Evolutionary conservation across 2,797 vertebrate genomes (phyloP).

Genomic region (Phaenicophaeus curvirostris): DNA sequence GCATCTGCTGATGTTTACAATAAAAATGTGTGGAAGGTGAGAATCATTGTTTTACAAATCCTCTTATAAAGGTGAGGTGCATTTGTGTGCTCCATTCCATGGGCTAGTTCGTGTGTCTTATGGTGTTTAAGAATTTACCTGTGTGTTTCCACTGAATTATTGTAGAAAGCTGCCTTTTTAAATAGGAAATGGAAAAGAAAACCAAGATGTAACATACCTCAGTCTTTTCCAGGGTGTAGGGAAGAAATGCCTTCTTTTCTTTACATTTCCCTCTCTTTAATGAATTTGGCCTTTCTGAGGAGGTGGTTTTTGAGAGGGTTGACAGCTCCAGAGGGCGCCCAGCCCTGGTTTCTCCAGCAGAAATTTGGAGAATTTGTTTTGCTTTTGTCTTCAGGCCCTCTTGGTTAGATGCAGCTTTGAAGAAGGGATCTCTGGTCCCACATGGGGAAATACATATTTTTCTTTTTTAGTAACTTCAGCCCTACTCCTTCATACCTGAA

Average conservation of each 20-base stretch:
- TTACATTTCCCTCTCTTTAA: not conserved
- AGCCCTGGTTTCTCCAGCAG: not conserved
- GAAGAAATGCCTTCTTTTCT: not conserved
- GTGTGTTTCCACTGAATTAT: not conserved
- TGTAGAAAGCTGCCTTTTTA: not conserved
- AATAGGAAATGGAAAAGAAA: not conserved
- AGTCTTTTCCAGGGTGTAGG: not conserved
- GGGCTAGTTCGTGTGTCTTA: not conserved
- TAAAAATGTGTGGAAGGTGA: not conserved
- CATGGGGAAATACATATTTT: not conserved
- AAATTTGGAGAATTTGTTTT: not conserved
- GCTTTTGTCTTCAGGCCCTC: not conserved
- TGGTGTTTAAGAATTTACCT: not conserved
- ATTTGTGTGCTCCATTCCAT: not conserved
- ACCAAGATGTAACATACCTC: not conserved
- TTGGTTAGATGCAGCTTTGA: not conserved
- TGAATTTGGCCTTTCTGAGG: not conserved
- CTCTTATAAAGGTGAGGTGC: not conserved
- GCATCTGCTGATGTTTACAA: not conserved
- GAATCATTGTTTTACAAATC: not conserved
- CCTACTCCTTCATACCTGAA: not conserved
- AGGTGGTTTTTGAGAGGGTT: not conserved
- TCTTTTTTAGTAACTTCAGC: not conserved
- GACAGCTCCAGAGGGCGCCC: not conserved
- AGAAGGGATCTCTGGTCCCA: not conserved